phyloP scores from a whole-genome alignment of 2,888 invertebrate genomes.

The Acleris holmiana region DNA sequence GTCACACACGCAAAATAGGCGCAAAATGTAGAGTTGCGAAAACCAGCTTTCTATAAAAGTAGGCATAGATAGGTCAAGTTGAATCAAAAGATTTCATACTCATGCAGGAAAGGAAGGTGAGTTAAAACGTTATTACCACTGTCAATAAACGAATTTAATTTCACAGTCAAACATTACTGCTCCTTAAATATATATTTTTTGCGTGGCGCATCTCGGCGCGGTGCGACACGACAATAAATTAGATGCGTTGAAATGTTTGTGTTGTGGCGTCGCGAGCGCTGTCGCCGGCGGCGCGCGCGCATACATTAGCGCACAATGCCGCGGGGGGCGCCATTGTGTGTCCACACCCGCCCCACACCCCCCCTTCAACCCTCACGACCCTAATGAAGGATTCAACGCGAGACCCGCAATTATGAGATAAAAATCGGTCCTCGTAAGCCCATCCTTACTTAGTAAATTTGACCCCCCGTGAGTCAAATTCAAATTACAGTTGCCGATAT shows the following conservation, averaged over 20 bases:
- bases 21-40: too few relatives aligned
- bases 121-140: too few relatives aligned
- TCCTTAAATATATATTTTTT: constrained; percentile 76
- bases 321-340: constrained; percentile 44
- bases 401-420: constrained; percentile 77
- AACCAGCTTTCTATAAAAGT: too few relatives aligned
- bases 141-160: too few relatives aligned
- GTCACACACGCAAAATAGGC: too few relatives aligned
- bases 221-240: constrained; percentile 77
- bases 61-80: too few relatives aligned
- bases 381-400: constrained; percentile 73
- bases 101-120: too few relatives aligned
- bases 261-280: constrained; percentile 70
- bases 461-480: constrained; percentile 27
- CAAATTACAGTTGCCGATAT: constrained; percentile 14
- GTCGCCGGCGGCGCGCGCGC: constrained; percentile 66
- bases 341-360: constrained; percentile 43
- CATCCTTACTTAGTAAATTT: constrained; percentile 38
- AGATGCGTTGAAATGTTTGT: constrained; percentile 83
- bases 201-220: constrained; percentile 56
- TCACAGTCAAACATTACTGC: constrained; percentile 41
- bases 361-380: constrained; percentile 49
- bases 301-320: constrained; percentile 70
- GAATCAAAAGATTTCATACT: too few relatives aligned
- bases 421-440: constrained; percentile 64